Percentiles rank a stretch among this genome's conserved stretches.
These are phyloP conservation scores for Phalacrocorax aristotelis DNA, from an alignment of 2,113 vertebrate genomes.

Conservation along the genomic window DNA sequence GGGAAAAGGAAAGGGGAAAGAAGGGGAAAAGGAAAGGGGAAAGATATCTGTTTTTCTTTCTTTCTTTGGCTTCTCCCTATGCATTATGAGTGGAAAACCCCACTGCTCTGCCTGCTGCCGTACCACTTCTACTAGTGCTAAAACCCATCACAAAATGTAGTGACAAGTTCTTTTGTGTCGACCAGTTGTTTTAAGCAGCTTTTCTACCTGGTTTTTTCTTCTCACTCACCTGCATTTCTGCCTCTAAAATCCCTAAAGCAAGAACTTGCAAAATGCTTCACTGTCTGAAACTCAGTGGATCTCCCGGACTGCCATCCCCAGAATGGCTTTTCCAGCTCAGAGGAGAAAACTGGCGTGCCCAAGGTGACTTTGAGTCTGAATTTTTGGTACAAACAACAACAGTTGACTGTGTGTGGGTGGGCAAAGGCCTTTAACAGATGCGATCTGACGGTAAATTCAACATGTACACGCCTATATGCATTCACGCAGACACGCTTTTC, in stretches of 20 bases:
- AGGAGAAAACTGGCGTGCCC: background rate
- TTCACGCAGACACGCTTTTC: background rate
- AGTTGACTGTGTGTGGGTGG: background rate
- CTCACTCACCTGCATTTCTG: background rate
- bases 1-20: too few relatives aligned
- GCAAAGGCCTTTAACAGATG: background rate
- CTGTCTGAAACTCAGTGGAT: background rate
- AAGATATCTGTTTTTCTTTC: background rate
- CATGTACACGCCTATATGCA: background rate
- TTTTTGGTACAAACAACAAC: background rate
- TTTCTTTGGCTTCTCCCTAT: background rate
- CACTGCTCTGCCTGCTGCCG: background rate
- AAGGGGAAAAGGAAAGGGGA: too few relatives aligned
- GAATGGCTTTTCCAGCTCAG: background rate
- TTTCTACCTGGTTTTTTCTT: background rate
- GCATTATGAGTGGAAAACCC: background rate
- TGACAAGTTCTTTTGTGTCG: background rate
- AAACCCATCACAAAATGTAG: background rate
- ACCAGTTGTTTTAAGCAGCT: background rate
- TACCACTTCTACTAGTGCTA: background rate
- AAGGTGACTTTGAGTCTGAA: background rate
- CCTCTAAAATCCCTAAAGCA: background rate
- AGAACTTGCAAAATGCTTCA: background rate
- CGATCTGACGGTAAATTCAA: constrained; percentile 11
- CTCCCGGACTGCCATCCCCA: background rate